Evolutionary conservation across 2,888 invertebrate genomes (phyloP).

Genomic region (Rhingia rostrata): DNA sequence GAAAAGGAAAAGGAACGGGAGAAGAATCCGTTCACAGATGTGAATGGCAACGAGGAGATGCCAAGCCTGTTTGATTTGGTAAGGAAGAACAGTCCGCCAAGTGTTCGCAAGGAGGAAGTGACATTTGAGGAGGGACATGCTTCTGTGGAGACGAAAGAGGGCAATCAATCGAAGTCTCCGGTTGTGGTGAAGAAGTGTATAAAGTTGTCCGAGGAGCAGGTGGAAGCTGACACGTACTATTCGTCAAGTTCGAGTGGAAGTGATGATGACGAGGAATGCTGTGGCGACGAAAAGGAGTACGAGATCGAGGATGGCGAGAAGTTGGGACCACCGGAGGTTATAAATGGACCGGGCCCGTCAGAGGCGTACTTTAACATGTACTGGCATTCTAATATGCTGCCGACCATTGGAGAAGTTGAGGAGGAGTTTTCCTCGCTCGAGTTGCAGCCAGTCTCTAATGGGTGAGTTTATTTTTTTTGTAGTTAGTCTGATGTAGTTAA

Average conservation of each 20-base stretch:
- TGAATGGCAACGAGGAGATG: slow-evolving; percentile 83
- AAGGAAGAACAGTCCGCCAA: slow-evolving; percentile 84
- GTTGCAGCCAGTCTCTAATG: slow-evolving; percentile 79
- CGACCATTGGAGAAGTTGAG: slow-evolving; percentile 83
- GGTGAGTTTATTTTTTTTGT: slow-evolving; percentile 77
- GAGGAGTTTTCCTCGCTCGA: slow-evolving; percentile 83
- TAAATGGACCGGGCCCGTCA: slow-evolving; percentile 82
- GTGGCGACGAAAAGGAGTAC: slow-evolving; percentile 79
- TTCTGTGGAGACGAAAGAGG: slow-evolving; percentile 28
- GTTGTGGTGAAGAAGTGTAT: slow-evolving; percentile 81
- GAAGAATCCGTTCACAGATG: slow-evolving; percentile 76
- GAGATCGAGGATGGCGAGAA: slow-evolving; percentile 83
- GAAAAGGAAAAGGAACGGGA: slow-evolving; percentile 76
- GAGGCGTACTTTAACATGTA: slow-evolving; percentile 83
- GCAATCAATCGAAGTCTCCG: slow-evolving; percentile 76
- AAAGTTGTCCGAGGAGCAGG: slow-evolving; percentile 76
- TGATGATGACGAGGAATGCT: slow-evolving; percentile 77
- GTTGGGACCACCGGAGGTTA: slow-evolving; percentile 82
- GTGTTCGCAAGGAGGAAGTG: slow-evolving; percentile 65
- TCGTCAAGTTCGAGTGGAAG: slow-evolving; percentile 80
- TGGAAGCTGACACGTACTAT: slow-evolving; percentile 78
- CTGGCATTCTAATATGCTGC: slow-evolving; percentile 83
- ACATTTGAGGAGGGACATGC: slow-evolving; percentile 38
- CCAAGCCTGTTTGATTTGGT: slow-evolving; percentile 89
- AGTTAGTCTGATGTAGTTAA: neutral